Evolutionary conservation across 2,113 vertebrate species (phyloP), one percentile per base, ranked within the genome.

Genomic region (Gulo gulo): DNA sequence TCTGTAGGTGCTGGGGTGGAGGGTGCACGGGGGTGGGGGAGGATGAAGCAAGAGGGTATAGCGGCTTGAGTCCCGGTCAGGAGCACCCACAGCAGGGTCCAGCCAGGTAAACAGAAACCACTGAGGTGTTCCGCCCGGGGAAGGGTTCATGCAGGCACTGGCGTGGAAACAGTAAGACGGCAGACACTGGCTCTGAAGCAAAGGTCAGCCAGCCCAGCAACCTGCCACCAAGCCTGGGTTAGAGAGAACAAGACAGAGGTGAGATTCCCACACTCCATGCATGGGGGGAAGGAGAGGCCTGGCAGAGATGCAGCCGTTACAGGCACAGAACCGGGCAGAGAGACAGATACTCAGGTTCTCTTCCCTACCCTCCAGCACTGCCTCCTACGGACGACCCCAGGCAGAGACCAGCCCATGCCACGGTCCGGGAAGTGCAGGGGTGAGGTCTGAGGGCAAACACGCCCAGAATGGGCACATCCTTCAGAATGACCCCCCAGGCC

Each of bases 271-370:
- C 63, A 31, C 63, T 65, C 76, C 52, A 16, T 9, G 34, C 45
- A 29, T 4, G 21, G 67, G 0, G 0, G 26, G 14, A 3, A 1
- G 65, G 6, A 3, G 4, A 31, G 31, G 42, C n/a, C 18, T 18
- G 3, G 29, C 2, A 3, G 8, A 63, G 26, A n/a, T 0, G 1
- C 1, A 16, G 67, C 2, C 55, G 1, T 24, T 15, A 14, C 36
- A 78, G 55, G 14, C 8, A 13, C 12, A 11, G 36, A 26, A 11
- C 31, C 63, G 18, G 34, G n/a, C 39, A 39, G 39, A 39, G 39
- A 39, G 39, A 39, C 39, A 39, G 39, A 39, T 39, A 39, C 39
- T 39, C 39, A 39, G 39, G 39, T 39, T 39, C 15, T 26, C 12
- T 50, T 13, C 13, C 39, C 7, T 1, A 7, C 26, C 3, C 39